phyloP scores from a whole-genome alignment of 2,888 invertebrate genomes.

The Andrena minutula region DNA sequence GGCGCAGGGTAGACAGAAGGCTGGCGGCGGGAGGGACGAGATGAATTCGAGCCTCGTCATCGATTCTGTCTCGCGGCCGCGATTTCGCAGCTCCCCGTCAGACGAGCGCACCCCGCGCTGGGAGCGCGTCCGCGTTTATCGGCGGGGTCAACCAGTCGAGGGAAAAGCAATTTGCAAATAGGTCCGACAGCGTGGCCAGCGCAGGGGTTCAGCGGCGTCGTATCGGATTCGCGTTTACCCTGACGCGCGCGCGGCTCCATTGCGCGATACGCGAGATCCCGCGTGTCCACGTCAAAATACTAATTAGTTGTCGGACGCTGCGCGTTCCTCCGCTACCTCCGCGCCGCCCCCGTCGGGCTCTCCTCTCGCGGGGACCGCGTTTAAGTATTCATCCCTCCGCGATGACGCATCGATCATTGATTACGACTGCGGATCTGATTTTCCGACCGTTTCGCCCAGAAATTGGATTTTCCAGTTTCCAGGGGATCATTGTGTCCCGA shows the following conservation, averaged over 20 bases:
- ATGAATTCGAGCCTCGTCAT: constrained; percentile 60
- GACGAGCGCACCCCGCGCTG: constrained; percentile 77
- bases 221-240: constrained; percentile 71
- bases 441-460: constrained; percentile 29
- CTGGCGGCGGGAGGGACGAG: neutral
- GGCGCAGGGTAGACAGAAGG: constrained; percentile 39
- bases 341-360: constrained; percentile 1
- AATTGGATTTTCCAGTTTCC: constrained; percentile 53
- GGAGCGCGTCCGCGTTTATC: constrained; percentile 76
- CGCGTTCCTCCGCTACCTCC: neutral
- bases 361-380: constrained; percentile 33
- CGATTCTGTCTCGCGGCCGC: constrained; percentile 69
- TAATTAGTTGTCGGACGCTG: constrained; percentile 65
- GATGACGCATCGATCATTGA: constrained; percentile 62
- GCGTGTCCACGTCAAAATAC: constrained; percentile 68
- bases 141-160: constrained; percentile 68
- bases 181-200: constrained; percentile 71
- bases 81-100: constrained; percentile 79
- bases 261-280: constrained; percentile 56
- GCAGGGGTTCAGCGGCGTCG: constrained; percentile 68
- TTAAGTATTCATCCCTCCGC: constrained; percentile 56
- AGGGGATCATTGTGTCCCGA: constrained; percentile 32
- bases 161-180: constrained; percentile 84
- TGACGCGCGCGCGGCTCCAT: constrained; percentile 53
- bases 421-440: constrained; percentile 53